These are phyloP conservation scores for Trypoxylus dichotomus DNA, from an alignment of 1,140 invertebrate species.

Conservation along the genomic window DNA sequence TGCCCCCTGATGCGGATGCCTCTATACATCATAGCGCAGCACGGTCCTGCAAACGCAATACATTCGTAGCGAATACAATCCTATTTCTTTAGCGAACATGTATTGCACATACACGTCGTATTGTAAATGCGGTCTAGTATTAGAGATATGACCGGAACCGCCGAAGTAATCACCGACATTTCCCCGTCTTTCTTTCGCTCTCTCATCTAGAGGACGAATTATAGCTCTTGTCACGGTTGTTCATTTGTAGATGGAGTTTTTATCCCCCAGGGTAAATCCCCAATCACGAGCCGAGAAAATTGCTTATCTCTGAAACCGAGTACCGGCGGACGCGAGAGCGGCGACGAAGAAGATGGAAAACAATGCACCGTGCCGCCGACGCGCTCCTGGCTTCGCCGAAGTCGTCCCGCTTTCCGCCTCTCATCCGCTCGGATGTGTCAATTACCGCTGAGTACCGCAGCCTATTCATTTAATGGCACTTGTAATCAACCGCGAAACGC, in stretches of 20 bases:
- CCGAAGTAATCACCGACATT: constrained; percentile 1
- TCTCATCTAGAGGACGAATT: constrained; percentile 59
- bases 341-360: constrained; percentile 33
- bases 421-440: constrained; percentile 38
- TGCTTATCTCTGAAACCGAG: constrained; percentile 56
- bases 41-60: too few relatives aligned
- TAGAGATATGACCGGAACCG: background rate
- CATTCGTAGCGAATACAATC: too few relatives aligned
- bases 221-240: constrained; percentile 73
- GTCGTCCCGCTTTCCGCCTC: constrained; percentile 29
- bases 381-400: constrained; percentile 16
- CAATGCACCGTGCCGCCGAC: constrained; percentile 39
- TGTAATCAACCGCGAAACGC: constrained; percentile 40
- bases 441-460: constrained; percentile 41
- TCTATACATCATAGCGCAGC: too few relatives aligned
- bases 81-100: too few relatives aligned
- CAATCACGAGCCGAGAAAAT: constrained; percentile 74
- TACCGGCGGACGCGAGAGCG: constrained; percentile 34
- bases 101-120: background rate
- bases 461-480: constrained; percentile 44
- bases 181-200: constrained; percentile 44
- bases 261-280: constrained; percentile 66
- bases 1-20: too few relatives aligned
- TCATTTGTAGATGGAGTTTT: constrained; percentile 75
- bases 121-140: background rate